These are phyloP conservation scores for Macrosoma leucophasiata DNA, from an alignment of 2,888 invertebrate species.

Conservation along the genomic window DNA sequence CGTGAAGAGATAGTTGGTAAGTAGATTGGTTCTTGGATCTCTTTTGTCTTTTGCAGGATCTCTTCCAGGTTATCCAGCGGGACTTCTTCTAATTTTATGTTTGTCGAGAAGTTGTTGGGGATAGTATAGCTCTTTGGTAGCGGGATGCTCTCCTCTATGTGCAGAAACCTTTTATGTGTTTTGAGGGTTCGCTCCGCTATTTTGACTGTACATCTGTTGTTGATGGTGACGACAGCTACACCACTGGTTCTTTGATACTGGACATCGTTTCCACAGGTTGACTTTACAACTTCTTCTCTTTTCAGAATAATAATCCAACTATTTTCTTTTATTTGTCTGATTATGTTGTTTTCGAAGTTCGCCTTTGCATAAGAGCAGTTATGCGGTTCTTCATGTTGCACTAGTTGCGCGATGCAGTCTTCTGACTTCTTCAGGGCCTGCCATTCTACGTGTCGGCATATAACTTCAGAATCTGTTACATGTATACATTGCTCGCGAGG, in stretches of 20 bases:
- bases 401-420: conserved; percentile 11
- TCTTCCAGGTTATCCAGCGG: conserved; percentile 16
- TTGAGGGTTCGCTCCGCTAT: conserved; percentile 15
- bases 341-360: conserved; percentile 18
- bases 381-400: conserved; percentile 6
- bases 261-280: conserved; percentile 23
- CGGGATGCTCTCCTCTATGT: conserved; percentile 23
- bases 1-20: conserved; percentile 2
- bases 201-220: conserved; percentile 24
- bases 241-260: conserved; percentile 26
- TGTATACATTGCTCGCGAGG: conserved; percentile 25
- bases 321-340: conserved; percentile 28
- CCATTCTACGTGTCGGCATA: conserved; percentile 29
- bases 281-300: conserved; percentile 28
- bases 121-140: conserved; percentile 20
- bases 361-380: conserved; percentile 9
- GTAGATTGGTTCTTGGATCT: conserved; percentile 6
- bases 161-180: conserved; percentile 21
- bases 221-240: conserved; percentile 18
- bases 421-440: conserved; percentile 16
- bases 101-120: conserved; percentile 11
- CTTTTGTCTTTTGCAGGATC: conserved; percentile 11
- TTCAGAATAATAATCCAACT: conserved; percentile 28
- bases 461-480: conserved; percentile 21
- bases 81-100: conserved; percentile 19